These are phyloP conservation scores for Carettochelys insculpta DNA, from an alignment of 2,113 vertebrate species.

Conservation along the genomic window DNA sequence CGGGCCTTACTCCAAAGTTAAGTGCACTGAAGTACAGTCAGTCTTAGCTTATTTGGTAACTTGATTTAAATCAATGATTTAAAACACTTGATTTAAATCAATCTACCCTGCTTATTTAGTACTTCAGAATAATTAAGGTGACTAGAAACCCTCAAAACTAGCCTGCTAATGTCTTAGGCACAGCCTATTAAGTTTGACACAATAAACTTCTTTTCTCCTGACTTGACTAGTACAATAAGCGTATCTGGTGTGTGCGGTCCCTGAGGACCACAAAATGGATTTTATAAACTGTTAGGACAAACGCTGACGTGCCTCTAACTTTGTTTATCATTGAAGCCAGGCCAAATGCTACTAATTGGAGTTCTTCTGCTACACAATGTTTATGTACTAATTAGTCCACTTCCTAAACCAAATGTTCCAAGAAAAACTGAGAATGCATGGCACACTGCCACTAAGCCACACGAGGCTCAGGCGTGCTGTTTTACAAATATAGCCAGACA, in stretches of 20 bases:
- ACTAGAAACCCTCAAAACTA: slow-evolving; percentile 56
- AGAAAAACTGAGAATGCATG: slow-evolving; percentile 80
- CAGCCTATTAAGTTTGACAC: slow-evolving; percentile 55
- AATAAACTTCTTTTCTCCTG: slow-evolving; percentile 60
- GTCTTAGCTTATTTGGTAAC: too few species aligned
- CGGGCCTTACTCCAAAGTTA: too few species aligned
- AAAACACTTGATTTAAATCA: too few species aligned
- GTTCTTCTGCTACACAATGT: slow-evolving; percentile 78
- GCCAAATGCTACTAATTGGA: slow-evolving; percentile 81
- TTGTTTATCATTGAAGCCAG: slow-evolving; percentile 70
- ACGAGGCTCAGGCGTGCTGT: slow-evolving; percentile 11
- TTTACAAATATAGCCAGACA: slow-evolving; percentile 7
- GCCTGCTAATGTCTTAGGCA: slow-evolving; percentile 26
- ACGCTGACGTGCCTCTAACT: slow-evolving; percentile 68
- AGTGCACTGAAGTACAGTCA: too few species aligned
- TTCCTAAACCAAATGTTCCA: slow-evolving; percentile 87
- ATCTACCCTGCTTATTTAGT: too few species aligned
- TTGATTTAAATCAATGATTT: too few species aligned
- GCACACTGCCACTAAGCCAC: slow-evolving; percentile 76
- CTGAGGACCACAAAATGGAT: slow-evolving; percentile 41
- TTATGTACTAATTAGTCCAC: slow-evolving; percentile 86
- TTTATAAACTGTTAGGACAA: slow-evolving; percentile 73
- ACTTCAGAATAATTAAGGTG: slow-evolving; percentile 63
- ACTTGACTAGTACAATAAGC: slow-evolving; percentile 51
- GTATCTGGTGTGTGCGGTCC: slow-evolving; percentile 51